Evolutionary conservation across 2,113 vertebrate species (phyloP).

Genomic region (Crocuta crocuta): DNA sequence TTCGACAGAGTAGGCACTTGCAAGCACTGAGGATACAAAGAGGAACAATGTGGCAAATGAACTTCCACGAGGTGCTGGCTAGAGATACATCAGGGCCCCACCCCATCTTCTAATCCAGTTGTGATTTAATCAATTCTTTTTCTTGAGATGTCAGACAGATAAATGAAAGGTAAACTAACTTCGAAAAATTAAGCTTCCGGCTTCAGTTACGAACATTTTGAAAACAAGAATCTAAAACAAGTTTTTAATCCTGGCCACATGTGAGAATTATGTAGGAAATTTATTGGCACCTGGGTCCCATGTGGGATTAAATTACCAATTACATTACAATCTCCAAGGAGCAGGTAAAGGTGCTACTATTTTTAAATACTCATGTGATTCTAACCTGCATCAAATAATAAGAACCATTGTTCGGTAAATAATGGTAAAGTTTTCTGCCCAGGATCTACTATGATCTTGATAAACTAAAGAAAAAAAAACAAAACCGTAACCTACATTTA

Average conservation of each 20-base stretch:
- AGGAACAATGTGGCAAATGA: not conserved
- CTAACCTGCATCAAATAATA: not conserved
- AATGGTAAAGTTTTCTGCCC: not conserved
- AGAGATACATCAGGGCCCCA: not conserved
- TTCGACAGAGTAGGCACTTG: not conserved
- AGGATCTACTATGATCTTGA: not conserved
- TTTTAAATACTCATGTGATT: not conserved
- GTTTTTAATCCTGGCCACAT: not conserved
- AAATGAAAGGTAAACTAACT: not conserved
- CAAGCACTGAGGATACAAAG: not conserved
- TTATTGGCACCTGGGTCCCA: not conserved
- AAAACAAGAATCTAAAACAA: not conserved
- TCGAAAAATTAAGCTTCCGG: not conserved
- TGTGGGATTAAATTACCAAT: not conserved
- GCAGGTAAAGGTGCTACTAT: not conserved
- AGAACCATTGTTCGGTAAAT: not conserved
- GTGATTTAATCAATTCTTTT: not conserved
- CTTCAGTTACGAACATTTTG: not conserved
- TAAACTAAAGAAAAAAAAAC: not conserved
- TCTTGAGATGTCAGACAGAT: not conserved
- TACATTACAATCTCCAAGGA: not conserved
- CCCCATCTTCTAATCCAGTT: not conserved
- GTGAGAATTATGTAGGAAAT: not conserved
- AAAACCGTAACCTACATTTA: not conserved
- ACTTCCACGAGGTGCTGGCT: not conserved